Evolutionary conservation across 2,888 invertebrate genomes (phyloP).

Genomic region (Hemithea aestivaria): DNA sequence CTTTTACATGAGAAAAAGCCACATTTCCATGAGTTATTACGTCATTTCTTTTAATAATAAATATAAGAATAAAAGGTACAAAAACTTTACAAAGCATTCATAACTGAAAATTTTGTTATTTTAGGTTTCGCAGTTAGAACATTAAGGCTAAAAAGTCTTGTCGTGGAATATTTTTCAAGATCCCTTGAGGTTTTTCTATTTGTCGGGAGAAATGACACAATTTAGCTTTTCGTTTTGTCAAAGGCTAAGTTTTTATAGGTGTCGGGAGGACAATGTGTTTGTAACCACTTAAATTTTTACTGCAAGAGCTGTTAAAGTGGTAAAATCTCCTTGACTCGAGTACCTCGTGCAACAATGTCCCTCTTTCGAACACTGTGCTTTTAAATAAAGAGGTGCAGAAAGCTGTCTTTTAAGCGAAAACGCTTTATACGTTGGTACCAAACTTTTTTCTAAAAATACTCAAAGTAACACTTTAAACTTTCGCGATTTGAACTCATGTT

Average conservation of each 20-base stretch:
- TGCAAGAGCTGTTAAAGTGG: constrained; percentile 1
- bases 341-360: constrained; percentile 19
- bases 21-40: too few species aligned
- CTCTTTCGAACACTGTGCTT: constrained; percentile 16
- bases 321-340: constrained; percentile 6
- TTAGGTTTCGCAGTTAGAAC: constrained; percentile 5
- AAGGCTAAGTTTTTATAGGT: constrained; percentile 7
- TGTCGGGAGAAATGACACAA: not conserved
- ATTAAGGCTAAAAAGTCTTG: constrained; percentile 8
- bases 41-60: too few species aligned
- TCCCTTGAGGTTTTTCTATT: not conserved
- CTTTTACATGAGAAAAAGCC: too few species aligned
- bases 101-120: constrained; percentile 9
- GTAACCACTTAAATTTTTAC: constrained; percentile 7
- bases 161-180: constrained; percentile 2
- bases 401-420: too few species aligned
- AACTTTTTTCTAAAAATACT: too few species aligned
- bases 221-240: constrained; percentile 6
- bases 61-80: too few species aligned
- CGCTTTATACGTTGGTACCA: too few species aligned
- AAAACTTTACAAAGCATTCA: too few species aligned
- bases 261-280: constrained; percentile 6
- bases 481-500: too few species aligned
- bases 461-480: too few species aligned
- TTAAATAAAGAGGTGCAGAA: too few species aligned